phyloP scores from a whole-genome alignment of 2,797 vertebrate genomes.

The Spinus pinus region DNA sequence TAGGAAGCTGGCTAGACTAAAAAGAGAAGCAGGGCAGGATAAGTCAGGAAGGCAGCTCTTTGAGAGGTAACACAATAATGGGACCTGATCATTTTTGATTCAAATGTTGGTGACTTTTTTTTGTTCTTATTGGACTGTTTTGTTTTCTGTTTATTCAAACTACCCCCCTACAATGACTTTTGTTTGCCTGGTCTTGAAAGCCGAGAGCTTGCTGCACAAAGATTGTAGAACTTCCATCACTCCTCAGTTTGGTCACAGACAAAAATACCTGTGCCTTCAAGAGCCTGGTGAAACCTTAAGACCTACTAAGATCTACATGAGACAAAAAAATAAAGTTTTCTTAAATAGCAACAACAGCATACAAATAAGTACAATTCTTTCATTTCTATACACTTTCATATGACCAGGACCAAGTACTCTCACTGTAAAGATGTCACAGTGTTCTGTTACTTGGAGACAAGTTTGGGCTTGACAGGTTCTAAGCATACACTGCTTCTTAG shows the following conservation, averaged over 20 bases:
- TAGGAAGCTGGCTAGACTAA: slow-evolving; percentile 4
- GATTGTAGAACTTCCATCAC: background rate
- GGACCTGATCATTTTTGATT: background rate
- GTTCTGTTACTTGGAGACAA: background rate
- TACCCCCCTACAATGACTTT: rapidly evolving
- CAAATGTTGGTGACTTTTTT: background rate
- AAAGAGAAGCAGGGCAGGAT: background rate
- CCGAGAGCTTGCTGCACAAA: background rate
- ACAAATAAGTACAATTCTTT: background rate
- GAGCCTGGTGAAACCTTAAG: background rate
- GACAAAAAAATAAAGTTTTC: background rate
- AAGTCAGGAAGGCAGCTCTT: background rate
- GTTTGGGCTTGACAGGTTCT: background rate
- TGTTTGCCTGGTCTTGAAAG: background rate
- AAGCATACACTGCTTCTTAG: background rate
- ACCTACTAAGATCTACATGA: no score
- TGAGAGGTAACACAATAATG: background rate
- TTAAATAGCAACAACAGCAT: background rate
- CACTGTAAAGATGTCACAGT: background rate
- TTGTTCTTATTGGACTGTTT: background rate
- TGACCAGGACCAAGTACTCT: background rate
- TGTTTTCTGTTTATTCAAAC: background rate
- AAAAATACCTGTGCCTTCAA: background rate
- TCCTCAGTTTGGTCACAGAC: background rate
- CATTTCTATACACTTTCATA: background rate